A percentile compares a stretch with the other conserved stretches of the same genome.
Conservation (phyloP, 2,113 vertebrate genomes). For the Onychostruthus taczanowskii region DNA sequence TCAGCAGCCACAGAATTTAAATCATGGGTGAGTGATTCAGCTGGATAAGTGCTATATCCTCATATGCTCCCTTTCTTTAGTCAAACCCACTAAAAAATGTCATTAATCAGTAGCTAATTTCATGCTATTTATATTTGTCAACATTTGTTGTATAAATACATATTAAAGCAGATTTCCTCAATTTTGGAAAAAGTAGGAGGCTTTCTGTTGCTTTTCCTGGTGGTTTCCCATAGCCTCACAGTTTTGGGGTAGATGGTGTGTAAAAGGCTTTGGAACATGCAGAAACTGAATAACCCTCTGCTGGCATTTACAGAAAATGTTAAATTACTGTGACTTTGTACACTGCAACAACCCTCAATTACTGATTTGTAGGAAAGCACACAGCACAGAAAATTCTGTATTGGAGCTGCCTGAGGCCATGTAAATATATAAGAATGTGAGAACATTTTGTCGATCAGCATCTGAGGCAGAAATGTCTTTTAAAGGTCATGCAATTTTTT, state of each 20-base stretch:
- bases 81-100: neutral
- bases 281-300: conserved; percentile 24
- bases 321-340: conserved; percentile 40
- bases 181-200: neutral
- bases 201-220: neutral
- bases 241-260: neutral
- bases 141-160: neutral
- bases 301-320: conserved; percentile 67
- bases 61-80: neutral
- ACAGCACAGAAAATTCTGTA: conserved; percentile 28
- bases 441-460: conserved; percentile 24
- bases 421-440: conserved; percentile 12
- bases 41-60: neutral
- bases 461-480: conserved; percentile 36
- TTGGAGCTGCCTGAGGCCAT: conserved; percentile 39
- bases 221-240: neutral
- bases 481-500: conserved; percentile 46
- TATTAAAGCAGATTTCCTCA: neutral
- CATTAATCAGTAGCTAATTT: neutral
- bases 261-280: neutral
- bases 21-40: neutral
- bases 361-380: conserved; percentile 30
- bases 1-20: neutral
- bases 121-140: neutral
- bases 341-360: conserved; percentile 28